Evolutionary conservation across 1,140 invertebrate genomes (phyloP).

Genomic region (Palaemon carinicauda): DNA sequence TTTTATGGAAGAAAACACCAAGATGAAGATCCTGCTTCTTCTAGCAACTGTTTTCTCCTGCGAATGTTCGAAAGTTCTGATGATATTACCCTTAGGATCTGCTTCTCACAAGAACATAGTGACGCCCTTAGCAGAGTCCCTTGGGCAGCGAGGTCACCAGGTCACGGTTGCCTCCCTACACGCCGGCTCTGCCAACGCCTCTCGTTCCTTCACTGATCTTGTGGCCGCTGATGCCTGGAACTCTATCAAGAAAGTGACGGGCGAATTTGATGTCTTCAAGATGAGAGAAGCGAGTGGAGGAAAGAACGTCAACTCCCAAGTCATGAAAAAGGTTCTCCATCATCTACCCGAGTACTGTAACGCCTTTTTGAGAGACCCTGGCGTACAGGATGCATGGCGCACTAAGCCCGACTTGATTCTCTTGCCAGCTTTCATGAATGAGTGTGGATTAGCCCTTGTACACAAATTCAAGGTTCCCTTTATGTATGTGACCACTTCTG

Average conservation of each 20-base stretch:
- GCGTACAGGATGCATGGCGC: slow-evolving; percentile 44
- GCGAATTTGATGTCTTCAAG: slow-evolving; percentile 56
- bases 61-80: slow-evolving; percentile 51
- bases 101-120: slow-evolving; percentile 69
- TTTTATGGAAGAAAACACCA: background rate
- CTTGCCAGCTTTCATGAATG: slow-evolving; percentile 61
- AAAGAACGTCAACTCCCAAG: slow-evolving; percentile 50
- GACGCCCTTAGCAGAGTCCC: slow-evolving; percentile 65
- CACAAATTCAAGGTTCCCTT: slow-evolving; percentile 71
- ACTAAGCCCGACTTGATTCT: slow-evolving; percentile 62
- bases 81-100: slow-evolving; percentile 54
- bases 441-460: slow-evolving; percentile 62
- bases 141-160: slow-evolving; percentile 71
- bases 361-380: slow-evolving; percentile 54
- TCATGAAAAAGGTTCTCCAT: slow-evolving; percentile 55
- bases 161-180: slow-evolving; percentile 69
- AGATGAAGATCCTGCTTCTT: background rate
- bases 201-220: slow-evolving; percentile 57
- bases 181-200: slow-evolving; percentile 61
- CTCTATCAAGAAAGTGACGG: slow-evolving; percentile 41
- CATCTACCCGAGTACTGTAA: slow-evolving; percentile 57
- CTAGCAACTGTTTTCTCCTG: background rate
- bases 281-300: slow-evolving; percentile 40
- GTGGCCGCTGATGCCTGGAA: slow-evolving; percentile 41
- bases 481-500: slow-evolving; percentile 64